Conservation (phyloP, 2,888 invertebrate species). For the Furcula furcula region DNA sequence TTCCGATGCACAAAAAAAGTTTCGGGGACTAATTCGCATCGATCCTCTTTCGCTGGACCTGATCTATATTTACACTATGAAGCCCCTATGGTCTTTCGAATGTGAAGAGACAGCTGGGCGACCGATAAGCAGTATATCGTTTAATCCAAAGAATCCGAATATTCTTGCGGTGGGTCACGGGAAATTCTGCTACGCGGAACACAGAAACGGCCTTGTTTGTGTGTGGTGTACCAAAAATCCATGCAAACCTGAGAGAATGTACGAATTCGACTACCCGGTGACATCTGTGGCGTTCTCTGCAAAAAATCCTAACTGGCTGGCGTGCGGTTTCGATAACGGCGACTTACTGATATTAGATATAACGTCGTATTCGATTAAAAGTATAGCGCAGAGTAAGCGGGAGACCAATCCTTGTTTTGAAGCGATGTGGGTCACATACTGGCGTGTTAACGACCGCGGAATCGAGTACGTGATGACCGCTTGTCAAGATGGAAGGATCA, state of each 20-base stretch:
- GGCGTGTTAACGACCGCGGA: slow-evolving; percentile 74
- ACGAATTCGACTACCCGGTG: slow-evolving; percentile 83
- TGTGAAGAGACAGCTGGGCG: slow-evolving; percentile 72
- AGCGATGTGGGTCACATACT: slow-evolving; percentile 85
- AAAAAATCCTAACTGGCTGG: slow-evolving; percentile 86
- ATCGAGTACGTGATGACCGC: slow-evolving; percentile 80
- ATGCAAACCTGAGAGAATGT: slow-evolving; percentile 86
- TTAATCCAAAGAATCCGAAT: slow-evolving; percentile 85
- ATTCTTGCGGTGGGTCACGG: slow-evolving; percentile 90
- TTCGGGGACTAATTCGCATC: slow-evolving; percentile 83
- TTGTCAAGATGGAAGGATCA: slow-evolving; percentile 83
- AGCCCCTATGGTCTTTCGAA: slow-evolving; percentile 85
- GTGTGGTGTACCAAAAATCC: slow-evolving; percentile 93
- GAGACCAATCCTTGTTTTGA: slow-evolving; percentile 83
- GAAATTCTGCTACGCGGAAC: slow-evolving; percentile 81
- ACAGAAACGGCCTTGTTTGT: slow-evolving; percentile 83
- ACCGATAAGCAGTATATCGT: slow-evolving; percentile 84
- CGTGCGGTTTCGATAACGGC: slow-evolving; percentile 89
- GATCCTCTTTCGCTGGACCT: slow-evolving; percentile 84
- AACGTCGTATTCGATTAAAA: slow-evolving; percentile 73
- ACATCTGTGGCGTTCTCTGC: slow-evolving; percentile 87
- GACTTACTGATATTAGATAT: slow-evolving; percentile 87
- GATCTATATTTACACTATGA: slow-evolving; percentile 84
- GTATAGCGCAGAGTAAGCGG: slow-evolving; percentile 80
- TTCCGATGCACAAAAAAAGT: slow-evolving; percentile 85